Base-by-base conservation (phyloP, 2,113 vertebrate genomes). In the Tyto alba region DNA sequence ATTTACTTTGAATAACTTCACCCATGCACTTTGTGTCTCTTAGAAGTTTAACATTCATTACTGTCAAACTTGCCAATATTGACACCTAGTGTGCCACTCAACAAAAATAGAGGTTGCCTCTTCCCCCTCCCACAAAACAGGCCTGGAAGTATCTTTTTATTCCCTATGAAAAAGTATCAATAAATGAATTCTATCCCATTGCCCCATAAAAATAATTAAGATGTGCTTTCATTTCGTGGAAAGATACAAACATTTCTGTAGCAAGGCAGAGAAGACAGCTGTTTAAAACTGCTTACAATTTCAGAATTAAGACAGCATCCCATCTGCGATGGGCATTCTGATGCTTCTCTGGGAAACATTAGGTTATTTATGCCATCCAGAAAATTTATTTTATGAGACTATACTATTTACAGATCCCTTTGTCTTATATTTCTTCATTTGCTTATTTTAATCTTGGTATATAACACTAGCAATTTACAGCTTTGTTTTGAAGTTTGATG, bases 21-120 rank as follows among this genome's bases (percentile, higher is more conserved):
- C 7, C 27, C 7, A 17, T 5, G 10, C 0, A 0, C 16, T 53
- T 2, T 11, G 4, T 1, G 1, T 15, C 18, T 7, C 25, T 81
- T 17, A 29, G 22, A 52, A 79, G 62, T 73, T 36, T 40, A 72
- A 23, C 48, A 40, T 43, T 40, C 2, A 17, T 36, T 60, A 34
- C 16, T 32, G 3, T 14, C 0, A 0, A 32, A 38, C 29, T 38
- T 81, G 38, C 16, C 64, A 23, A 6, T 13, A 34, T 11, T 45
- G 30, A 52, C 16, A 53, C 7, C 6, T 22, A 36, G 10, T 0
- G 0, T n/a, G 5, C 3, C 55, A 48, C 55, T n/a, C n/a, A 60
- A 3, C 0, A 2, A 34, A 32, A 4, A 23, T 17, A 76, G n/a
- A 67, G 19, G 6, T 3, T 71, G 4, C 29, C 64, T 63, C 25